phyloP scores from a whole-genome alignment of 2,797 vertebrate genomes.

The Tolypeutes matacus region DNA sequence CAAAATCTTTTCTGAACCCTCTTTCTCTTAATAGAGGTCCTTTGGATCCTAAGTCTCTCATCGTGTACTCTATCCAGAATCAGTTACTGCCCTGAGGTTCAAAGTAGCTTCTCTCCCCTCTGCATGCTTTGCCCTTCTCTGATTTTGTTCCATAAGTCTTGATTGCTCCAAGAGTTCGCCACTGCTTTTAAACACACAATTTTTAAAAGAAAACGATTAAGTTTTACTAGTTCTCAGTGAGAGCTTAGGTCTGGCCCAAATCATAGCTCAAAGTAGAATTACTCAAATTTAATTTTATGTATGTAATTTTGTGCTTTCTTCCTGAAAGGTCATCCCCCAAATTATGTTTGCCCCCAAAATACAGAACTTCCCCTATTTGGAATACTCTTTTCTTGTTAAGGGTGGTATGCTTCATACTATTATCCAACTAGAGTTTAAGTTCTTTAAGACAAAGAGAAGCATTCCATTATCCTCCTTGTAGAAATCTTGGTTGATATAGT shows the following conservation, averaged over 20 bases:
- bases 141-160: neutral
- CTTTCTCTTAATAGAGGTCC: neutral
- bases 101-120: neutral
- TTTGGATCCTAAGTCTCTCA: neutral
- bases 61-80: neutral
- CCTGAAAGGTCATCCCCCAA: neutral
- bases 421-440: neutral
- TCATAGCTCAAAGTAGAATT: neutral
- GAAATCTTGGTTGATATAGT: neutral
- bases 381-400: neutral
- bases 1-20: neutral
- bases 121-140: neutral
- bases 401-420: neutral
- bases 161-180: neutral
- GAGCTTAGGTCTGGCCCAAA: neutral
- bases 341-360: neutral
- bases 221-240: neutral
- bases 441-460: neutral
- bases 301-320: neutral
- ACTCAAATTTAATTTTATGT: constrained; percentile 32
- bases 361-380: neutral
- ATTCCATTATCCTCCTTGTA: neutral
- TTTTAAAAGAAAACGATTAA: neutral
- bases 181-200: neutral
- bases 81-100: neutral